These are phyloP conservation scores for Germaria angustata DNA, from an alignment of 2,888 invertebrate species.

Conservation along the genomic window DNA sequence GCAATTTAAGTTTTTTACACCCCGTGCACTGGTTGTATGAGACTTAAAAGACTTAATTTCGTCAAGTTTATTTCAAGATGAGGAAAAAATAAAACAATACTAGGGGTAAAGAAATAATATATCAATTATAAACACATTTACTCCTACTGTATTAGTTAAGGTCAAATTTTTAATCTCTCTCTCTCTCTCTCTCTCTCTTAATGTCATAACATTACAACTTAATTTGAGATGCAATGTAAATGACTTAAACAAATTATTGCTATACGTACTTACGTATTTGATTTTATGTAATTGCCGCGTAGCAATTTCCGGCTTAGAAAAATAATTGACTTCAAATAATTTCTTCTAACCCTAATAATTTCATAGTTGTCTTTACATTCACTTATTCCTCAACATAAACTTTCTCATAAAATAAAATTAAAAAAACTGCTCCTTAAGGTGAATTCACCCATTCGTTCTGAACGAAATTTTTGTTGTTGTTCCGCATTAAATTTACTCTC, in stretches of 20 bases:
- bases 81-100: too few species aligned
- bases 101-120: too few species aligned
- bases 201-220: not conserved
- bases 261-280: not conserved
- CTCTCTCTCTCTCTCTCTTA: too few species aligned
- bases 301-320: conserved; percentile 4
- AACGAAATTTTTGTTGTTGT: too few species aligned
- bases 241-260: not conserved
- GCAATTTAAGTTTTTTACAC: not conserved
- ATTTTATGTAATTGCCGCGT: not conserved
- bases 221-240: not conserved
- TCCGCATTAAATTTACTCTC: too few species aligned
- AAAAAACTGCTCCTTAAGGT: too few species aligned
- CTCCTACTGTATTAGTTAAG: not conserved
- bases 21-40: not conserved
- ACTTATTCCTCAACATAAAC: not conserved
- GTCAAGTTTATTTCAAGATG: not conserved
- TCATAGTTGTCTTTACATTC: not conserved
- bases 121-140: not conserved
- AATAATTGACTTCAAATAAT: not conserved
- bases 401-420: conserved; percentile 2
- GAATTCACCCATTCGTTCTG: too few species aligned
- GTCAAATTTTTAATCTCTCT: not conserved
- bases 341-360: not conserved
- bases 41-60: not conserved